Evolutionary conservation across 1,140 invertebrate species (phyloP).

Genomic region (Proctacanthus coquilletti): DNA sequence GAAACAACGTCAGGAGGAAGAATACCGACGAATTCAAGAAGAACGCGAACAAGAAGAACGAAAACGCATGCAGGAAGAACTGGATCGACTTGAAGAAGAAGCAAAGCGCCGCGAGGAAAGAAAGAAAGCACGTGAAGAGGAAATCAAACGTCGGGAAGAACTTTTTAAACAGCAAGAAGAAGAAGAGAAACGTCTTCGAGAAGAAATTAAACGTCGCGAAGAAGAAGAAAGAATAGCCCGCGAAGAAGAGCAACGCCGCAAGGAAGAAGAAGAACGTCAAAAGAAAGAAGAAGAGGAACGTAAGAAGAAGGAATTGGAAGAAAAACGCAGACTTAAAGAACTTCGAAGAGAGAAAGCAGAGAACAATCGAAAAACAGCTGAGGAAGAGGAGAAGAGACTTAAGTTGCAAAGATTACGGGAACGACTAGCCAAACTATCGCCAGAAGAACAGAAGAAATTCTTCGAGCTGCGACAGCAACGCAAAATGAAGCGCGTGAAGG

Average conservation of each 20-base stretch:
- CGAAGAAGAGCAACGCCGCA: slow-evolving; percentile 13
- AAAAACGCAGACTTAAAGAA: too few species aligned
- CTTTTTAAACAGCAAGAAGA: too few species aligned
- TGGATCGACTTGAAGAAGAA: slow-evolving; percentile 15
- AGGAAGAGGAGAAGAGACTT: slow-evolving; percentile 14
- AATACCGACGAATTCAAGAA: too few species aligned
- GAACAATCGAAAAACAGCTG: slow-evolving; percentile 10
- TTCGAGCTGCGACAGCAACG: slow-evolving; percentile 22
- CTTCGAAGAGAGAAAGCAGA: slow-evolving; percentile 11
- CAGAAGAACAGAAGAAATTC: slow-evolving; percentile 19
- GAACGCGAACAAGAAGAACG: too few species aligned
- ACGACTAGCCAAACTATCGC: slow-evolving; percentile 14
- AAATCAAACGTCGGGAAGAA: neutral
- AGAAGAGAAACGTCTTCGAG: slow-evolving; percentile 17
- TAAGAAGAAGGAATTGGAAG: slow-evolving; percentile 11
- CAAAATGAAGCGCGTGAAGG: slow-evolving; percentile 12
- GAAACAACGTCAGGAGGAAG: slow-evolving; percentile 19
- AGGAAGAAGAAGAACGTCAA: slow-evolving; percentile 12
- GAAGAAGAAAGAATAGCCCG: slow-evolving; percentile 2
- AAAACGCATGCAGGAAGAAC: too few species aligned
- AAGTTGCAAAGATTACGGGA: slow-evolving; percentile 7
- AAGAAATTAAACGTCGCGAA: slow-evolving; percentile 14
- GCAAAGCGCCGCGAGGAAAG: slow-evolving; percentile 3
- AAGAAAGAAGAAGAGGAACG: slow-evolving; percentile 18
- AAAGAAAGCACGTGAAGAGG: slow-evolving; percentile 9